Evolutionary conservation across 2,113 vertebrate genomes (phyloP).

Genomic region (Gavia stellata): DNA sequence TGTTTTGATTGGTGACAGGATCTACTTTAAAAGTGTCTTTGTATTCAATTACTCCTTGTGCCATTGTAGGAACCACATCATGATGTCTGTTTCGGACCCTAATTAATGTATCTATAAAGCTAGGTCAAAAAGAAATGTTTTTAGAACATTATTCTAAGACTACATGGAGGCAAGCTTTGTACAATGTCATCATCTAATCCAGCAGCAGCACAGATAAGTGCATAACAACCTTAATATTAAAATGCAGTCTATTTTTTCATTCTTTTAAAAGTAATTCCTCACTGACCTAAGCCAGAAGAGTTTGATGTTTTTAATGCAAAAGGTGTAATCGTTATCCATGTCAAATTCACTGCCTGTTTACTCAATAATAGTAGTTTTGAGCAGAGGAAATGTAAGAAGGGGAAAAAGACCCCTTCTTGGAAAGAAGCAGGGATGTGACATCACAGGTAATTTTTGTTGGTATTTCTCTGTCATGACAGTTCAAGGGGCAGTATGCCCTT

Average conservation of each 20-base stretch:
- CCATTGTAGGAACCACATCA: constrained; percentile 95
- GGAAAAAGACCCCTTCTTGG: not conserved
- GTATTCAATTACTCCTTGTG: constrained; percentile 93
- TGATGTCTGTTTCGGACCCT: constrained; percentile 91
- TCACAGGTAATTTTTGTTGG: not conserved
- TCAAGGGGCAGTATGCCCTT: not conserved
- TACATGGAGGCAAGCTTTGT: not conserved
- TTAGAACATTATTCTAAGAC: not conserved
- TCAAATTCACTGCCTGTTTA: not conserved
- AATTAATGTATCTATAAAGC: constrained; percentile 89
- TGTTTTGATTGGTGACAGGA: constrained; percentile 92
- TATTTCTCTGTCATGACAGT: not conserved
- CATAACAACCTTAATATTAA: not conserved
- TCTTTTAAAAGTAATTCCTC: not conserved
- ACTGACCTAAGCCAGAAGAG: not conserved
- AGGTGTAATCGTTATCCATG: not conserved
- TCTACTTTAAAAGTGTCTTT: constrained; percentile 90
- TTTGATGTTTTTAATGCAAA: not conserved
- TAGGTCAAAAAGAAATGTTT: constrained; percentile 40
- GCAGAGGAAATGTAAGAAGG: not conserved
- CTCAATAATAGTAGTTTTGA: not conserved
- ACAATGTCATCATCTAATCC: not conserved
- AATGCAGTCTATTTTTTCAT: not conserved
- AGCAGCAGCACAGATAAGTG: not conserved
- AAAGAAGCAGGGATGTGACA: not conserved